These are phyloP conservation scores for Adrianichthys oophorus DNA, from an alignment of 2,797 vertebrate genomes.

Conservation along the genomic window DNA sequence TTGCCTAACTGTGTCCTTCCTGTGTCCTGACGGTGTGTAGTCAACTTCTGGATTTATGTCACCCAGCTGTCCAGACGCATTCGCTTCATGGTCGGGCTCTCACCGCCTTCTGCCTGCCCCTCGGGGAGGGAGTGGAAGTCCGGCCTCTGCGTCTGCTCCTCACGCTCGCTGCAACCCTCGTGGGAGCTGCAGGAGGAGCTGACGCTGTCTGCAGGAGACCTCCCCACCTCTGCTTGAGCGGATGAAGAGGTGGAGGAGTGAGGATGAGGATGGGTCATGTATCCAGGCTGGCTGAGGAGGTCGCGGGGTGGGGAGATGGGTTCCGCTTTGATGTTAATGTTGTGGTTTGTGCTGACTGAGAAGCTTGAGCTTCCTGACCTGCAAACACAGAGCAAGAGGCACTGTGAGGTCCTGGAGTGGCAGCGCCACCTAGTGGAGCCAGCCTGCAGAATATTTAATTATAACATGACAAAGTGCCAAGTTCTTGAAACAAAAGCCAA, in stretches of 20 bases:
- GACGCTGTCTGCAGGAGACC: slow-evolving; percentile 90
- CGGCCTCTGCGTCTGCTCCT: slow-evolving; percentile 78
- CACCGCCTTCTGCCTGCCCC: slow-evolving; percentile 77
- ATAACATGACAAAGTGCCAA: too few species aligned
- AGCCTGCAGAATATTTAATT: too few species aligned
- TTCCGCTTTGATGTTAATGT: slow-evolving; percentile 93
- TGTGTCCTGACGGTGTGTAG: slow-evolving; percentile 14
- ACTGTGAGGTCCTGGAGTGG: not conserved
- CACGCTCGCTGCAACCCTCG: slow-evolving; percentile 90
- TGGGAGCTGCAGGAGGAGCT: slow-evolving; percentile 95
- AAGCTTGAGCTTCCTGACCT: slow-evolving; percentile 85
- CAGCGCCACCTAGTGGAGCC: slow-evolving; percentile 14
- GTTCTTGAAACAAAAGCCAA: too few species aligned
- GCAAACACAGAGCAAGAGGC: slow-evolving; percentile 13
- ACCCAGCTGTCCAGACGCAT: slow-evolving; percentile 95
- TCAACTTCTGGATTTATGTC: slow-evolving; percentile 77
- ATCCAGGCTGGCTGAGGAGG: slow-evolving; percentile 82
- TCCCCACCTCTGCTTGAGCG: slow-evolving; percentile 82
- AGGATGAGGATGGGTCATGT: slow-evolving; percentile 67
- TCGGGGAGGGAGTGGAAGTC: slow-evolving; percentile 83
- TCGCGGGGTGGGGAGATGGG: slow-evolving; percentile 91
- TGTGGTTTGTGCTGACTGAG: slow-evolving; percentile 87
- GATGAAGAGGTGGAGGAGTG: slow-evolving; percentile 43
- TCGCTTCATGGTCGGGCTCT: slow-evolving; percentile 88
- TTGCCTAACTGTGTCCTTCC: slow-evolving; percentile 59